A percentile compares a stretch with the other conserved stretches of the same genome.
phyloP scores from a whole-genome alignment of 2,113 vertebrate species.

The Himantopus leucocephalus region DNA sequence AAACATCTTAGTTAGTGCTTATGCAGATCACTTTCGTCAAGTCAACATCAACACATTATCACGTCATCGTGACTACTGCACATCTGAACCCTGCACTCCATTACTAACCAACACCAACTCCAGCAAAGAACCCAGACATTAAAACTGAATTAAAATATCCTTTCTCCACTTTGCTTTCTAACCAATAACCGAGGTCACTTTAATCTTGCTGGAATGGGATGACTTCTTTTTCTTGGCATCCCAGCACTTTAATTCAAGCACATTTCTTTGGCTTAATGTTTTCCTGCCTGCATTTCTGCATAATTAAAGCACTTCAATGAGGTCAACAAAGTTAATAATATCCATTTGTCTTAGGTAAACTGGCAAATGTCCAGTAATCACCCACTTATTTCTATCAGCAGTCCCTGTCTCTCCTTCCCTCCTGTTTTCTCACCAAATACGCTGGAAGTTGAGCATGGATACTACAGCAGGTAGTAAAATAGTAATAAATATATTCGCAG shows the following conservation, averaged over 20 bases:
- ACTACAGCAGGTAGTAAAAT: conserved; percentile 42
- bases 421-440: conserved; percentile 6
- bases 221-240: neutral
- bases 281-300: conserved; percentile 16
- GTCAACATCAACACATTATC: neutral
- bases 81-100: neutral
- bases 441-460: conserved; percentile 20
- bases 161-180: neutral
- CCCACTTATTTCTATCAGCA: neutral
- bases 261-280: conserved; percentile 10
- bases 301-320: conserved; percentile 6
- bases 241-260: neutral
- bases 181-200: neutral
- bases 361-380: neutral
- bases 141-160: neutral
- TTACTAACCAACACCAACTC: neutral
- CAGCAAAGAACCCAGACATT: neutral
- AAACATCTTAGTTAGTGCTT: neutral
- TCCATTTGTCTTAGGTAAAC: neutral
- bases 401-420: neutral
- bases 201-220: neutral
- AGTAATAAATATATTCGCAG: conserved; percentile 57
- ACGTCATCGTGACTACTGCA: neutral
- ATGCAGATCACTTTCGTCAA: neutral
- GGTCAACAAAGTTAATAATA: conserved; percentile 22